phyloP scores from a whole-genome alignment of 92 coral and sea anemone genomes.

The Galaxea fascicularis region DNA sequence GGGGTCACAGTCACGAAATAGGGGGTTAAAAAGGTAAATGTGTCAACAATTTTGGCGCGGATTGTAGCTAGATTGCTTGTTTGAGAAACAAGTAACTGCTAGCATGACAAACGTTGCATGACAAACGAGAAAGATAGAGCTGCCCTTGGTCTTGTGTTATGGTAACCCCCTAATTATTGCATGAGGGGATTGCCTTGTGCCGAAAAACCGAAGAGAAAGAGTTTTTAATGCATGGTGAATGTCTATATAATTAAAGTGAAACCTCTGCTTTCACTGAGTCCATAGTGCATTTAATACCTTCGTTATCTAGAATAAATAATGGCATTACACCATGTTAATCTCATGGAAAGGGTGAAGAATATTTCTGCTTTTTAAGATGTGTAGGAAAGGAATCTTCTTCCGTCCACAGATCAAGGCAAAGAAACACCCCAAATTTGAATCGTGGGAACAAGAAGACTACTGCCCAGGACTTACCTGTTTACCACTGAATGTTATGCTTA shows the following conservation, averaged over 20 bases:
- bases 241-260: background rate
- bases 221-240: background rate
- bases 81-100: no score
- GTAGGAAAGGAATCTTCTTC: background rate
- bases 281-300: background rate
- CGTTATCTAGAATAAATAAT: slow-evolving; percentile 1
- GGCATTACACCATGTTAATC: background rate
- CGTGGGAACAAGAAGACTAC: slow-evolving; percentile 1
- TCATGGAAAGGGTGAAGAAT: no score
- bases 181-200: background rate
- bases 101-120: background rate
- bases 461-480: background rate
- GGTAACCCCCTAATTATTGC: no score
- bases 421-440: background rate
- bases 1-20: no score
- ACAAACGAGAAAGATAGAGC: background rate
- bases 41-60: no score
- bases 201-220: background rate
- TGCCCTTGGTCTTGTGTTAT: background rate
- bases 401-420: background rate
- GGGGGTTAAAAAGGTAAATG: no score
- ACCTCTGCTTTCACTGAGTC: background rate
- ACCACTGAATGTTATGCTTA: background rate
- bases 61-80: no score
- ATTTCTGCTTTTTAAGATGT: background rate